phyloP scores from a whole-genome alignment of 2,113 vertebrate genomes.

The Gopherus evgoodei region DNA sequence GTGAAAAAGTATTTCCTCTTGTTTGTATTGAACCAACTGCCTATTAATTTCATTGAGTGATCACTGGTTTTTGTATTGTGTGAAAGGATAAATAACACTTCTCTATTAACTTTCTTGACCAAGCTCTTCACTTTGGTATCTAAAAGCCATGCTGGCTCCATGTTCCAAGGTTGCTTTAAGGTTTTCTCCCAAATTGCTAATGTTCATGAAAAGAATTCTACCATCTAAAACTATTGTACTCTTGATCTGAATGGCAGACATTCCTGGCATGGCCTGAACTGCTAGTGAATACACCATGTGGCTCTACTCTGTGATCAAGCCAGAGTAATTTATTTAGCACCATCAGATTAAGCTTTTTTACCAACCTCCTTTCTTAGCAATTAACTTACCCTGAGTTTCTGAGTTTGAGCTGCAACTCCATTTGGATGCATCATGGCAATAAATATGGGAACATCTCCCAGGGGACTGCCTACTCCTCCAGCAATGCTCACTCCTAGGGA shows the following conservation, averaged over 20 bases:
- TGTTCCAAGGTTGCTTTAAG: not conserved
- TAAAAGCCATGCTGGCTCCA: not conserved
- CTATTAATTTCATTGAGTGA: not conserved
- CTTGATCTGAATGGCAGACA: not conserved
- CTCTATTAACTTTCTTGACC: not conserved
- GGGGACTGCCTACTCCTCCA: conserved; percentile 95
- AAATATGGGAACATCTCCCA: conserved; percentile 96
- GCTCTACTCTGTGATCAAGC: not conserved
- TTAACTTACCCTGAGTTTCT: conserved; percentile 89
- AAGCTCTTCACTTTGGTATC: not conserved
- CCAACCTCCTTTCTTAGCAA: not conserved
- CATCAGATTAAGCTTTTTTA: not conserved
- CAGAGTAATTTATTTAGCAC: not conserved
- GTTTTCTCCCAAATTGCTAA: not conserved
- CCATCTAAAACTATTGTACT: not conserved
- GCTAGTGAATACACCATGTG: not conserved
- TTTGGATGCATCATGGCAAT: conserved; percentile 98
- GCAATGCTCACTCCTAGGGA: conserved; percentile 96
- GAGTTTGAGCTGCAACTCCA: conserved; percentile 95
- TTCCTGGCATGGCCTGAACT: not conserved
- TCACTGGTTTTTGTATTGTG: not conserved
- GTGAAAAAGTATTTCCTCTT: not conserved
- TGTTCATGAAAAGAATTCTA: not conserved
- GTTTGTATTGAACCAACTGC: not conserved
- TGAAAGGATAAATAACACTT: not conserved